phyloP scores from a whole-genome alignment of 2,797 vertebrate species.

The Eleutherodactylus coqui region DNA sequence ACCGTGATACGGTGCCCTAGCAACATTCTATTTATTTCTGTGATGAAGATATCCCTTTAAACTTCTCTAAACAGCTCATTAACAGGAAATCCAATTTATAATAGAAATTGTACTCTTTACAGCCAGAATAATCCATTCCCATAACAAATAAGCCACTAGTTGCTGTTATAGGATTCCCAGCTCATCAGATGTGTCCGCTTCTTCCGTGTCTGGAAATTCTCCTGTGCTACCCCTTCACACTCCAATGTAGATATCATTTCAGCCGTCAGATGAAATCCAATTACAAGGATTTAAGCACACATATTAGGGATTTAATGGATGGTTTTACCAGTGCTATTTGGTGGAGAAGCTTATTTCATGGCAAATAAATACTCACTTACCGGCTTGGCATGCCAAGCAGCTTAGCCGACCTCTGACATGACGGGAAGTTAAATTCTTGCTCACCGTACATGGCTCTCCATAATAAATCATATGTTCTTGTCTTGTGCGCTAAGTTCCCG shows the following conservation, averaged over 20 bases:
- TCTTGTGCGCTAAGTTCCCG: not conserved
- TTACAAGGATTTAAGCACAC: slow-evolving; percentile 63
- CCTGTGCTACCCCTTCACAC: slow-evolving; percentile 42
- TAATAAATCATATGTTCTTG: slow-evolving; percentile 56
- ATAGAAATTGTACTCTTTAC: not conserved
- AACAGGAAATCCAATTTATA: not conserved
- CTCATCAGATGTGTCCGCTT: slow-evolving; percentile 23
- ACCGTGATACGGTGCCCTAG: not conserved
- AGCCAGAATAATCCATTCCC: slow-evolving; percentile 6
- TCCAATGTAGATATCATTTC: slow-evolving; percentile 62
- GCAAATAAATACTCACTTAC: slow-evolving; percentile 59
- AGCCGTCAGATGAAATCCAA: slow-evolving; percentile 59
- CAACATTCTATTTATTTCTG: not conserved
- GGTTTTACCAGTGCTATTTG: slow-evolving; percentile 61
- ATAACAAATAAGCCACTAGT: slow-evolving; percentile 25
- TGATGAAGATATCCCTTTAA: not conserved
- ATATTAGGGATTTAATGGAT: slow-evolving; percentile 62
- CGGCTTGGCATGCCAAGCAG: slow-evolving; percentile 60
- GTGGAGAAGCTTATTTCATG: slow-evolving; percentile 62
- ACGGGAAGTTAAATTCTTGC: slow-evolving; percentile 37
- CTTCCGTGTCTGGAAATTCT: slow-evolving; percentile 10
- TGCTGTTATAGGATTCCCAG: slow-evolving; percentile 13
- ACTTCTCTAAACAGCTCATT: slow-evolving; percentile 11
- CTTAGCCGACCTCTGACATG: slow-evolving; percentile 50
- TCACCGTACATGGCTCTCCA: slow-evolving; percentile 40